These are phyloP conservation scores for Caenorhabditis briggsae DNA, from an alignment of 1,140 invertebrate species.

Conservation along the genomic window DNA sequence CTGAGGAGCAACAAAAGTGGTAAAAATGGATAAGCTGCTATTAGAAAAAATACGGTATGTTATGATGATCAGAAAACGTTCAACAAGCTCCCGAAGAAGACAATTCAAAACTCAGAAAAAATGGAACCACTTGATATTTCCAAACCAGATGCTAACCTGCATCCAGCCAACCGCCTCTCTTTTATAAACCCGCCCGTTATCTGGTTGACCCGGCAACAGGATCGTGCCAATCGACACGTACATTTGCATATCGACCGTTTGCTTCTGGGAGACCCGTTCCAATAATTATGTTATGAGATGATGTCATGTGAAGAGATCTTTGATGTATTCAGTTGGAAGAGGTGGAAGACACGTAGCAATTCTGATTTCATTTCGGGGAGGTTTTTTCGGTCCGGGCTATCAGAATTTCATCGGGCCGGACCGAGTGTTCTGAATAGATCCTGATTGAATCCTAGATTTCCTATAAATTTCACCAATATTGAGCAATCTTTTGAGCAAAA, in stretches of 20 bases:
- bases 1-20: no score
- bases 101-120: background rate
- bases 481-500: no score
- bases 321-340: background rate
- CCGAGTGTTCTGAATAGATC: no score
- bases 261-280: constrained; percentile 12
- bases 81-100: background rate
- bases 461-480: no score
- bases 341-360: background rate
- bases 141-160: background rate
- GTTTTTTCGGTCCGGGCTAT: no score
- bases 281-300: background rate
- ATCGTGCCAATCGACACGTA: constrained; percentile 46
- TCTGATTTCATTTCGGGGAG: no score
- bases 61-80: no score
- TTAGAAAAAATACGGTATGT: no score
- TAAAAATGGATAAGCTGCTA: no score
- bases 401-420: no score
- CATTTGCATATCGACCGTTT: constrained; percentile 46
- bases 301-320: background rate
- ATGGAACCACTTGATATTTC: no score
- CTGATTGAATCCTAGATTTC: no score
- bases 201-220: constrained; percentile 33
- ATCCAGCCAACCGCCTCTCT: background rate
- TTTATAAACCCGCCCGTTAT: background rate